phyloP scores from a whole-genome alignment of 2,888 invertebrate genomes.

The Ormyrus rosae region DNA sequence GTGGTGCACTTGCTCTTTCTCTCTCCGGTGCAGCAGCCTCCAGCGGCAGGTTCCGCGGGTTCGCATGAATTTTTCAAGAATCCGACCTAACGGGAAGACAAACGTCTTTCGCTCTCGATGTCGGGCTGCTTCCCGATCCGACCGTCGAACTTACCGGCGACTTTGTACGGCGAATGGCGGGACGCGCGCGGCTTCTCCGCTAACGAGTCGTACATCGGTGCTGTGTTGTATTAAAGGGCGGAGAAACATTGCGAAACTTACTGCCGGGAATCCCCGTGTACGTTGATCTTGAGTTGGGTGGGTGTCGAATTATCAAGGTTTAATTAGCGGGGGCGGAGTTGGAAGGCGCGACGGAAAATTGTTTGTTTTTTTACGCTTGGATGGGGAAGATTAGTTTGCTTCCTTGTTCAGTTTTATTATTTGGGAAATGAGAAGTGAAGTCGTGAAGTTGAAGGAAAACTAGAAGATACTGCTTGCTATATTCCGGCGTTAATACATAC shows the following conservation, averaged over 20 bases:
- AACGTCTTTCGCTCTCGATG: no score
- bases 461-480: no score
- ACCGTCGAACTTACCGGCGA: no score
- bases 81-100: not conserved
- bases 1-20: no score
- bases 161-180: no score
- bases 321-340: not conserved
- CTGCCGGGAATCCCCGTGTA: not conserved
- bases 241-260: not conserved
- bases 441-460: not conserved
- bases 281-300: not conserved
- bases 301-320: slow-evolving; percentile 15
- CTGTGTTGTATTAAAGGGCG: not conserved
- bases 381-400: not conserved
- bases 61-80: slow-evolving; percentile 9
- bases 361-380: not conserved
- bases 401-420: not conserved
- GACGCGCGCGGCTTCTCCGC: no score
- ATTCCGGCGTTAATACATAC: no score
- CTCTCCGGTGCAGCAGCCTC: no score
- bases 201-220: no score
- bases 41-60: no score
- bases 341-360: no score
- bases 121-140: no score
- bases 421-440: not conserved